These are phyloP conservation scores for Caenorhabditis sp. DNA, from an alignment of 2,888 invertebrate genomes.

Conservation along the genomic window DNA sequence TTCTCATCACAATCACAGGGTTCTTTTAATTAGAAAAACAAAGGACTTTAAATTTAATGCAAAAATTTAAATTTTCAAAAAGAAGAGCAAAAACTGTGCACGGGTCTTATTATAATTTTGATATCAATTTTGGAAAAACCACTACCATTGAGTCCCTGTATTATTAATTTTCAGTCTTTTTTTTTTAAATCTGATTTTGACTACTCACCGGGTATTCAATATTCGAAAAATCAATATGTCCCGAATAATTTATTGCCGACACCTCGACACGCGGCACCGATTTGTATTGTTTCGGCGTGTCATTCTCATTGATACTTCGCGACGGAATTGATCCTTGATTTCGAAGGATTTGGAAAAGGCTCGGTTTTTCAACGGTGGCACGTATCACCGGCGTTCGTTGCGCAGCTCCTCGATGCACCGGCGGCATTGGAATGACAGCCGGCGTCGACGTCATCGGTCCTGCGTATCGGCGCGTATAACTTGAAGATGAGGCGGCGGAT, in stretches of 20 bases:
- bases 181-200: not conserved
- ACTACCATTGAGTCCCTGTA: too few relatives aligned
- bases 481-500: slow-evolving; percentile 4
- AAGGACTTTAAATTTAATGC: too few relatives aligned
- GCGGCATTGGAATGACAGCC: slow-evolving; percentile 11
- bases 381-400: slow-evolving; percentile 18
- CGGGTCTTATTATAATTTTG: too few relatives aligned
- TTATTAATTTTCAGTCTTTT: not conserved
- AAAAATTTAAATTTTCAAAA: too few relatives aligned
- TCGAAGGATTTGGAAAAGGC: slow-evolving; percentile 1
- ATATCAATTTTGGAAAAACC: too few relatives aligned
- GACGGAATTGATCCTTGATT: slow-evolving; percentile 40
- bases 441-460: slow-evolving; percentile 6
- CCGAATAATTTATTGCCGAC: slow-evolving; percentile 40
- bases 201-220: slow-evolving; percentile 10
- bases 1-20: too few relatives aligned
- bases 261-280: slow-evolving; percentile 41
- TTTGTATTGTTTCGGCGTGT: slow-evolving; percentile 40
- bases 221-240: slow-evolving; percentile 37
- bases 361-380: slow-evolving; percentile 4
- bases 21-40: too few relatives aligned
- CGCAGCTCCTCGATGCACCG: slow-evolving; percentile 9
- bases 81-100: too few relatives aligned
- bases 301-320: slow-evolving; percentile 32
- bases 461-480: not conserved